phyloP scores from a whole-genome alignment of 2,113 vertebrate genomes.

The Salminus brasiliensis region DNA sequence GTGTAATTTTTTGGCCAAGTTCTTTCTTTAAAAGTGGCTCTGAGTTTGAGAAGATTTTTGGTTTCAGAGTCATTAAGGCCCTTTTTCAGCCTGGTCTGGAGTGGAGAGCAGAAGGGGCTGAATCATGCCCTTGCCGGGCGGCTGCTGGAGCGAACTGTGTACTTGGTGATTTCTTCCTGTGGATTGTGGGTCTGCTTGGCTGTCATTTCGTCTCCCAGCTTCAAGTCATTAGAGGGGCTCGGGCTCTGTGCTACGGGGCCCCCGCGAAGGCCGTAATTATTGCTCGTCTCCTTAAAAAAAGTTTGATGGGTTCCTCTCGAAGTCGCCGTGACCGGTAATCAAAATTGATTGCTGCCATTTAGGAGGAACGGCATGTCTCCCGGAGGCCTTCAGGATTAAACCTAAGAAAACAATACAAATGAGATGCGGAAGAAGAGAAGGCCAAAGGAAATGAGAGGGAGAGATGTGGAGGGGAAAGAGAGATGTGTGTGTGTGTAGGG shows the following conservation, averaged over 20 bases:
- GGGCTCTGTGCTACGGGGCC: constrained; percentile 43
- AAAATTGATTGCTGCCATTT: constrained; percentile 90
- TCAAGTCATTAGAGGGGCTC: constrained; percentile 46
- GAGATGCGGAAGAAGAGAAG: constrained; percentile 59
- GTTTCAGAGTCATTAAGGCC: constrained; percentile 39
- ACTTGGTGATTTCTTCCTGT: constrained; percentile 20
- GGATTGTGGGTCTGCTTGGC: constrained; percentile 42
- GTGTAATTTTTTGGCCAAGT: constrained; percentile 18
- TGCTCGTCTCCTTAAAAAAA: constrained; percentile 83
- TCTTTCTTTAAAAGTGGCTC: constrained; percentile 36
- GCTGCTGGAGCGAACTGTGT: background rate
- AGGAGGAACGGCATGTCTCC: constrained; percentile 75
- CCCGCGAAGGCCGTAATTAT: constrained; percentile 75
- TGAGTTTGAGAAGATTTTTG: constrained; percentile 27
- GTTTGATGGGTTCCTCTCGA: constrained; percentile 80
- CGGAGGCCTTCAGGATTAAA: constrained; percentile 59
- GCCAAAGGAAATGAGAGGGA: constrained; percentile 47
- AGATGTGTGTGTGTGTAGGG: constrained; percentile 41
- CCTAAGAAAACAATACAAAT: constrained; percentile 77
- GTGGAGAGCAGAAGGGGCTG: constrained; percentile 20
- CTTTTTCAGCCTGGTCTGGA: constrained; percentile 17
- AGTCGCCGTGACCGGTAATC: constrained; percentile 77
- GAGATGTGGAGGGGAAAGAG: constrained; percentile 13
- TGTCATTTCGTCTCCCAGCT: constrained; percentile 41
- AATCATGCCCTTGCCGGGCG: background rate